A percentile compares a stretch with the other conserved stretches of the same genome.
phyloP scores from a whole-genome alignment of 2,113 vertebrate genomes.

The Poeciliopsis turrubarensis region DNA sequence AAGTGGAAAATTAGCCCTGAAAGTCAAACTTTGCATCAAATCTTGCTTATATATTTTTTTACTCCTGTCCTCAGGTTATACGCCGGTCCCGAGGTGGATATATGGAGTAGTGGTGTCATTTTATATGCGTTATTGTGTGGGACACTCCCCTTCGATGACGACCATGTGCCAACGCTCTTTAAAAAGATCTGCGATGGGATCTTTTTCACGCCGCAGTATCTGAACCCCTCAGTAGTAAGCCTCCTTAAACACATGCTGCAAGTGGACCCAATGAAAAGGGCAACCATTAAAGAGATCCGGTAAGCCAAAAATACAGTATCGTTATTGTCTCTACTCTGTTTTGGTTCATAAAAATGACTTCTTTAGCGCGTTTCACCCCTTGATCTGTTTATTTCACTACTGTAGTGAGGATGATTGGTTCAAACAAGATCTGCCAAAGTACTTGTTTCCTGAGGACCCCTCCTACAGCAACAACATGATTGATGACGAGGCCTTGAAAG shows the following conservation, averaged over 20 bases:
- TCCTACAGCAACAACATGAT: constrained; percentile 97
- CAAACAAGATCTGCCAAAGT: constrained; percentile 95
- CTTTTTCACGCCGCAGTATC: constrained; percentile 97
- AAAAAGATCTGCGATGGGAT: constrained; percentile 99
- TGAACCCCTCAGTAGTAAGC: constrained; percentile 90
- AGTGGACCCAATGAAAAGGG: constrained; percentile 98
- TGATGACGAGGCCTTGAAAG: constrained; percentile 97
- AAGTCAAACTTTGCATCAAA: not conserved
- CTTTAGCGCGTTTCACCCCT: not conserved
- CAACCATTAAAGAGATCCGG: constrained; percentile 97
- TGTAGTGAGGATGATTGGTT: constrained; percentile 97
- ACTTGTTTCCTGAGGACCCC: constrained; percentile 96
- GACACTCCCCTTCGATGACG: constrained; percentile 96
- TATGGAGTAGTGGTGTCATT: constrained; percentile 99
- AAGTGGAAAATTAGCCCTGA: not conserved
- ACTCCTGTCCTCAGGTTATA: constrained; percentile 83
- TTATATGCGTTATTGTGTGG: constrained; percentile 96
- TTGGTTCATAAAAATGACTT: not conserved
- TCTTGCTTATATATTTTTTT: not conserved
- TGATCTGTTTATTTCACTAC: not conserved
- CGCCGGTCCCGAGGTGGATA: constrained; percentile 97
- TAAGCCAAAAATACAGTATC: constrained; percentile 65
- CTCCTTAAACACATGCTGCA: constrained; percentile 98
- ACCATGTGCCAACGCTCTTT: constrained; percentile 98
- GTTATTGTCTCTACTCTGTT: not conserved